Evolutionary conservation across 2,113 vertebrate species (phyloP).

Genomic region (Eidolon helvum): DNA sequence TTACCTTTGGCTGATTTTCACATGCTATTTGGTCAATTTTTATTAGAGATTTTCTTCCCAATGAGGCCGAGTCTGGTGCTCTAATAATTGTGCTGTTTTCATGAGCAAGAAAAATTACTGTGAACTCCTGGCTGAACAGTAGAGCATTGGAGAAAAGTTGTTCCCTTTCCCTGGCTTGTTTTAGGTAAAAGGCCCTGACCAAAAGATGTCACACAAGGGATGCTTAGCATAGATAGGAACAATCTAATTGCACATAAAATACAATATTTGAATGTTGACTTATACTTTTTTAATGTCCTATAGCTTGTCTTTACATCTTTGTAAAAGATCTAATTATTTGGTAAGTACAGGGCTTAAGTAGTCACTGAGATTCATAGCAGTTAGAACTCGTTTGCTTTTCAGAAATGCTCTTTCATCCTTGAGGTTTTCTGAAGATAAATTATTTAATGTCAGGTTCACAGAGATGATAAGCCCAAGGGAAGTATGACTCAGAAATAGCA

Average conservation of each 20-base stretch:
- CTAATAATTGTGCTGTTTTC: background rate
- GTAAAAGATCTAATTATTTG: constrained; percentile 55
- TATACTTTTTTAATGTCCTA: background rate
- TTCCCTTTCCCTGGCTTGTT: background rate
- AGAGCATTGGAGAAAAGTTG: background rate
- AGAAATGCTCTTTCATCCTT: constrained; percentile 2
- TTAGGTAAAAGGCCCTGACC: background rate
- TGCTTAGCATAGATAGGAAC: background rate
- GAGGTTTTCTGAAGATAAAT: constrained; percentile 48
- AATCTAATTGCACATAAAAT: background rate
- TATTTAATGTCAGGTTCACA: background rate
- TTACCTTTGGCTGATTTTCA: background rate
- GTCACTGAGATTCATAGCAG: constrained; percentile 45
- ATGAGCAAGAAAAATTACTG: background rate
- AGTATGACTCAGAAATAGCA: background rate
- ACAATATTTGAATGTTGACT: constrained; percentile 42
- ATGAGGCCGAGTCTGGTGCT: background rate
- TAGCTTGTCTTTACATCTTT: background rate
- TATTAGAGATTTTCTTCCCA: background rate
- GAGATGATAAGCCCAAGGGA: constrained; percentile 17
- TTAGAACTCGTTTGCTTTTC: constrained; percentile 65
- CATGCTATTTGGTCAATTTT: background rate
- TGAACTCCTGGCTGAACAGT: background rate
- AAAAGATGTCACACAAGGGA: background rate
- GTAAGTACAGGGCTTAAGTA: constrained; percentile 43